These are phyloP conservation scores for Nematolebias whitei DNA, from an alignment of 2,113 vertebrate genomes.

Conservation along the genomic window DNA sequence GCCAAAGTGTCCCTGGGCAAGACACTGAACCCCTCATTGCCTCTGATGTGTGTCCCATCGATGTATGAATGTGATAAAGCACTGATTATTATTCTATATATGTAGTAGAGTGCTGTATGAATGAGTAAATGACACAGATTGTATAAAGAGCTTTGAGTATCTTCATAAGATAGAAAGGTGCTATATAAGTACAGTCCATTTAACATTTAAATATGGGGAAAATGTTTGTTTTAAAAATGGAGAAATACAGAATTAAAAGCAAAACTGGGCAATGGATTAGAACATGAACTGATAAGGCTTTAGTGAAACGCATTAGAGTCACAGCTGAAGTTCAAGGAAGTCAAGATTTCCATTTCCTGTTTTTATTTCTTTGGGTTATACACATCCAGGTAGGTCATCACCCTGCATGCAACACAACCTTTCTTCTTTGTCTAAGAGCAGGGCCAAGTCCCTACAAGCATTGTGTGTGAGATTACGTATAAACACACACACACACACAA, in stretches of 20 bases:
- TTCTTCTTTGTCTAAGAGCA: slow-evolving; percentile 81
- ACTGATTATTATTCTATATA: no score
- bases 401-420: slow-evolving; percentile 81
- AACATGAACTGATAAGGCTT: slow-evolving; percentile 2
- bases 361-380: slow-evolving; percentile 82
- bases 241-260: slow-evolving; percentile 13
- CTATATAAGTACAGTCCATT: no score
- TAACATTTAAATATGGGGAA: slow-evolving; percentile 21
- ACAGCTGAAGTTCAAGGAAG: slow-evolving; percentile 74
- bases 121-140: no score
- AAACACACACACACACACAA: slow-evolving; percentile 31
- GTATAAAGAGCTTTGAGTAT: no score
- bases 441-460: slow-evolving; percentile 33
- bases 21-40: no score
- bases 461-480: slow-evolving; percentile 38
- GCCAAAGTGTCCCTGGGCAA: no score
- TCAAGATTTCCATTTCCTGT: slow-evolving; percentile 85
- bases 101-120: no score
- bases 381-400: slow-evolving; percentile 83
- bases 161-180: no score
- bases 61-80: no score
- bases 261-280: slow-evolving; percentile 12
- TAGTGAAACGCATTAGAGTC: slow-evolving; percentile 48
- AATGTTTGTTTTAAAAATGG: slow-evolving; percentile 14
- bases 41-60: no score